phyloP scores from a whole-genome alignment of 2,797 vertebrate species.

The Philypnodon macrostomus region DNA sequence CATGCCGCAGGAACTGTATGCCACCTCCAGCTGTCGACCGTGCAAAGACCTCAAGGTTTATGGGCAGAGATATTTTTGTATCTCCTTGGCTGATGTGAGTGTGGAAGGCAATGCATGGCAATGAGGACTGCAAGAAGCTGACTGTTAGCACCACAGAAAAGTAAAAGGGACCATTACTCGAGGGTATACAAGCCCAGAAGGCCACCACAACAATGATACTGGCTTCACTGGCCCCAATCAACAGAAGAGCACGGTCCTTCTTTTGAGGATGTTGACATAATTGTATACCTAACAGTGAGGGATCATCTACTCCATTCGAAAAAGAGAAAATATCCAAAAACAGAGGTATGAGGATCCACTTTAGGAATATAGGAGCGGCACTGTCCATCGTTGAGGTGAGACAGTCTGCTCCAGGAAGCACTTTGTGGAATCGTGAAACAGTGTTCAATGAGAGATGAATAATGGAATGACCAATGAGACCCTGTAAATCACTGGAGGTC shows the following conservation, averaged over 20 bases:
- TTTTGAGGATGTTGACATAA: slow-evolving; percentile 4
- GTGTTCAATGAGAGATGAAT: slow-evolving; percentile 31
- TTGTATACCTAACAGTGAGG: background rate
- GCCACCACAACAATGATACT: background rate
- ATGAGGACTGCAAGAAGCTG: slow-evolving; percentile 75
- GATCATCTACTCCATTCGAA: background rate
- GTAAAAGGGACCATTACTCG: slow-evolving; percentile 47
- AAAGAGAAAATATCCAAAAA: background rate
- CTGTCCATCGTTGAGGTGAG: slow-evolving; percentile 47
- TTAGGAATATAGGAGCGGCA: slow-evolving; percentile 8
- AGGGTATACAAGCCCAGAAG: slow-evolving; percentile 11
- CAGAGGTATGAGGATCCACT: background rate
- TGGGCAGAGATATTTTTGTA: slow-evolving; percentile 37
- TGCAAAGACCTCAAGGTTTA: slow-evolving; percentile 53
- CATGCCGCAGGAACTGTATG: slow-evolving; percentile 22
- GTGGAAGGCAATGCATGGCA: slow-evolving; percentile 68
- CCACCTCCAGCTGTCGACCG: slow-evolving; percentile 50
- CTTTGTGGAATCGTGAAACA: slow-evolving; percentile 56
- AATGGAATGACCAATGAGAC: slow-evolving; percentile 46
- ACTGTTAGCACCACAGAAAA: slow-evolving; percentile 85
- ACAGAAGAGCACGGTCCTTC: background rate
- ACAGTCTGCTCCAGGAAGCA: slow-evolving; percentile 75
- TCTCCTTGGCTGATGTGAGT: slow-evolving; percentile 42
- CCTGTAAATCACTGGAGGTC: slow-evolving; percentile 61
- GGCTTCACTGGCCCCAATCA: background rate